A percentile compares a stretch with the other conserved stretches of the same genome.
phyloP scores from a whole-genome alignment of 2,797 vertebrate genomes.

The Gadopsis marmoratus region DNA sequence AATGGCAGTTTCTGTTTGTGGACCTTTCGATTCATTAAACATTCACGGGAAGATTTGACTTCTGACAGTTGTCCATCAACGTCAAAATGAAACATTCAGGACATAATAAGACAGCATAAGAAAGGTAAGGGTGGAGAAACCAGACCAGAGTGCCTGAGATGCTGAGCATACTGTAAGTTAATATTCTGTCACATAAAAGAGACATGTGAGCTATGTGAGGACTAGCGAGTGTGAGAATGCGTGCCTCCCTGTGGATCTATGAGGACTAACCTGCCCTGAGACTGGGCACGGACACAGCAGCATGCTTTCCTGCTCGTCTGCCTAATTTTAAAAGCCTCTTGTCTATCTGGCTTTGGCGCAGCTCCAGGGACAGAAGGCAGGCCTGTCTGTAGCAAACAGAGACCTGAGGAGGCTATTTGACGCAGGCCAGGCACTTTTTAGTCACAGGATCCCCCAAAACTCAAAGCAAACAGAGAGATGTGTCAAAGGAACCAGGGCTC shows the following conservation, averaged over 20 bases:
- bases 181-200: slow-evolving; percentile 63
- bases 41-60: background rate
- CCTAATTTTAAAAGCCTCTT: slow-evolving; percentile 57
- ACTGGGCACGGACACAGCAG: slow-evolving; percentile 40
- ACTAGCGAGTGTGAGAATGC: slow-evolving; percentile 48
- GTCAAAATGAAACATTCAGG: slow-evolving; percentile 21
- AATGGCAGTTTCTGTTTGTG: background rate
- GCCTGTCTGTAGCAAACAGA: slow-evolving; percentile 65
- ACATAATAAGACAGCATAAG: slow-evolving; percentile 11
- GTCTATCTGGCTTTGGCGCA: slow-evolving; percentile 53
- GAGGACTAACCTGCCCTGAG: slow-evolving; percentile 57
- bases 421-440: slow-evolving; percentile 58
- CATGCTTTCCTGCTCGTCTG: slow-evolving; percentile 42
- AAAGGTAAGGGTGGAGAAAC: slow-evolving; percentile 27
- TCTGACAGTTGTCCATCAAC: slow-evolving; percentile 14
- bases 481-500: slow-evolving; percentile 58
- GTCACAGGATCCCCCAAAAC: slow-evolving; percentile 58
- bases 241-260: slow-evolving; percentile 64
- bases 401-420: slow-evolving; percentile 58
- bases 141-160: slow-evolving; percentile 33
- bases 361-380: slow-evolving; percentile 42
- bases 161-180: slow-evolving; percentile 52
- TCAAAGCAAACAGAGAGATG: slow-evolving; percentile 62
- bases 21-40: slow-evolving; percentile 8
- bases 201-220: slow-evolving; percentile 66